Evolutionary conservation across 2,113 vertebrate genomes (phyloP), one percentile per base, ranked within the genome.

Genomic region (Gulo gulo): DNA sequence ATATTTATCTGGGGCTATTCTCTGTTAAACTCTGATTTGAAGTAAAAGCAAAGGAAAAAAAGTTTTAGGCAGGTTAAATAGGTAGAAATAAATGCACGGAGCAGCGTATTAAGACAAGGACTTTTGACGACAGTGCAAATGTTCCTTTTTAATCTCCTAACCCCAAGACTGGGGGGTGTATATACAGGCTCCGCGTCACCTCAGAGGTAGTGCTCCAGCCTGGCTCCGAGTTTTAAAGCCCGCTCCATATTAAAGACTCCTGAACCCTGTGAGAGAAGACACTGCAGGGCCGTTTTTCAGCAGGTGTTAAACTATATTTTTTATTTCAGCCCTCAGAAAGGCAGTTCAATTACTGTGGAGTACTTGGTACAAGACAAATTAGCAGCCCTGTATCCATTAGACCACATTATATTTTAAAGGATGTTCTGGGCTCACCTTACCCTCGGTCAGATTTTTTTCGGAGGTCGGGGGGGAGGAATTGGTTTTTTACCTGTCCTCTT

Each of bases 271-370:
- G 15, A 91, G 5, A 34, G 13, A 83, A 91, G 59, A 81, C 31
- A 31, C 63, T 36, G n/a, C 15, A 74, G 4, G 57, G 6, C 29
- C 65, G 42, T 67, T 95, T 87, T 95, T 29, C 31, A 50, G 63
- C 34, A 47, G n/a, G 13, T 11, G 9, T 31, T 91, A 50, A 45
- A 76, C 39, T 67, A 0, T 91, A 34, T 26, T 85, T 93, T 88
- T 73, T 59, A 50, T 79, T 59, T 91, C n/a, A 59, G 21, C 24
- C 87, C 80, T 93, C 42, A 82, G 81, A 87, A 92, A 95, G 36
- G 52, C 65, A 82, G 36, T 52, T 65, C 34, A 59, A n/a, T 91
- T 91, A 31, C 29, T 12, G 7, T 12, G 39, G 50, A 69, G 61
- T 15, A 34, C 50, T 52, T 88, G 65, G 82, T 91, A 52, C 13